Conservation (phyloP, 2,797 vertebrate species). For the Myiotriccus ornatus region DNA sequence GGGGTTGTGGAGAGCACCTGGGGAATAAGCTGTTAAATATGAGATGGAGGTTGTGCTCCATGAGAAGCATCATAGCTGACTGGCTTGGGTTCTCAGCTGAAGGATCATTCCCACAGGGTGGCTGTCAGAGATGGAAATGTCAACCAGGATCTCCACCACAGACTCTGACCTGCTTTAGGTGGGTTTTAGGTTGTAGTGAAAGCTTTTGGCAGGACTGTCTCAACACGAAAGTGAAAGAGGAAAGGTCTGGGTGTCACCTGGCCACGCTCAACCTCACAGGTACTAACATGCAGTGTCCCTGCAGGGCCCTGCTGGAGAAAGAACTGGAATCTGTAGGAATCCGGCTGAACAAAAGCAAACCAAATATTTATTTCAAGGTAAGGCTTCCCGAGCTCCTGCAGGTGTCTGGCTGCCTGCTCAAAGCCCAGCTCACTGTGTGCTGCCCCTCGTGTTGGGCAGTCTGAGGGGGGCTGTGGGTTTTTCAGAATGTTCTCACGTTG, state of each 20-base stretch:
- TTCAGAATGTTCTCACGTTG: neutral
- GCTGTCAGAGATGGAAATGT: neutral
- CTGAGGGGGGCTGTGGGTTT: neutral
- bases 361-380: constrained; percentile 99
- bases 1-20: neutral
- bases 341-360: constrained; percentile 92
- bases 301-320: constrained; percentile 90
- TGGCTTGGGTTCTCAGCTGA: neutral
- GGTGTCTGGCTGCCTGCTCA: neutral
- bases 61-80: neutral
- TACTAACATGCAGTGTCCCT: neutral
- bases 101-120: neutral
- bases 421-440: neutral
- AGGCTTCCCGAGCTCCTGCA: neutral
- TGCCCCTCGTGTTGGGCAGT: rapidly evolving
- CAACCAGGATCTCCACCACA: neutral
- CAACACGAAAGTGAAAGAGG: neutral
- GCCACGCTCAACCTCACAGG: rapidly evolving
- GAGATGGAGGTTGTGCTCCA: rapidly evolving
- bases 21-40: rapidly evolving
- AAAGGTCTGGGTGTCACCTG: neutral
- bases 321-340: constrained; percentile 97
- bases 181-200: neutral
- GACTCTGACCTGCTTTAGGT: neutral
- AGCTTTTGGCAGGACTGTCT: neutral